Evolutionary conservation across 2,113 vertebrate species (phyloP).

Genomic region (Gymnarchus niloticus): DNA sequence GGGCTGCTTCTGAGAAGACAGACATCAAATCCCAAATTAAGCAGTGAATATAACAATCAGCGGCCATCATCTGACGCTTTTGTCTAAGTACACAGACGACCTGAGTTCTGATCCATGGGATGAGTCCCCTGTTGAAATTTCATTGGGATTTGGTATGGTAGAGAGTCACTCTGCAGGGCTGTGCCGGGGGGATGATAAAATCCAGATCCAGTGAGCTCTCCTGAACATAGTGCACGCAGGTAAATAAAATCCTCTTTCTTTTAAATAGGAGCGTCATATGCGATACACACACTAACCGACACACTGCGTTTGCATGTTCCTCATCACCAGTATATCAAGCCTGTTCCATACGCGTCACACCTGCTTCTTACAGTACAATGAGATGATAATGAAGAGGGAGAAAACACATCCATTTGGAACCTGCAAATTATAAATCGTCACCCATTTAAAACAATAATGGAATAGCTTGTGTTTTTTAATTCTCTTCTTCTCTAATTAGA

Average conservation of each 20-base stretch:
- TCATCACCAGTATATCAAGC: conserved; percentile 2
- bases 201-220: background rate
- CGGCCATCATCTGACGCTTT: background rate
- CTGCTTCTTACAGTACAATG: conserved; percentile 20
- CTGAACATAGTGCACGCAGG: background rate
- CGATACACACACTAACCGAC: background rate
- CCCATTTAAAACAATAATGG: conserved; percentile 83
- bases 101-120: background rate
- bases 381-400: conserved; percentile 60
- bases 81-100: background rate
- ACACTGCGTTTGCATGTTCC: background rate
- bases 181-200: background rate
- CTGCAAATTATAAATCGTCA: conserved; percentile 68
- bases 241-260: background rate
- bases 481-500: conserved; percentile 78
- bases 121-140: background rate
- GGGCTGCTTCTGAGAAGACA: background rate
- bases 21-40: background rate
- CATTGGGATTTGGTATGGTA: background rate
- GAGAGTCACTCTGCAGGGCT: background rate
- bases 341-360: conserved; percentile 15
- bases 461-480: conserved; percentile 67
- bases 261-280: background rate
- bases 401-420: conserved; percentile 71
- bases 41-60: background rate